A percentile compares a stretch with the other conserved stretches of the same genome.
Conservation (phyloP, 2,797 vertebrate genomes). For the Adelosebastes latens region DNA sequence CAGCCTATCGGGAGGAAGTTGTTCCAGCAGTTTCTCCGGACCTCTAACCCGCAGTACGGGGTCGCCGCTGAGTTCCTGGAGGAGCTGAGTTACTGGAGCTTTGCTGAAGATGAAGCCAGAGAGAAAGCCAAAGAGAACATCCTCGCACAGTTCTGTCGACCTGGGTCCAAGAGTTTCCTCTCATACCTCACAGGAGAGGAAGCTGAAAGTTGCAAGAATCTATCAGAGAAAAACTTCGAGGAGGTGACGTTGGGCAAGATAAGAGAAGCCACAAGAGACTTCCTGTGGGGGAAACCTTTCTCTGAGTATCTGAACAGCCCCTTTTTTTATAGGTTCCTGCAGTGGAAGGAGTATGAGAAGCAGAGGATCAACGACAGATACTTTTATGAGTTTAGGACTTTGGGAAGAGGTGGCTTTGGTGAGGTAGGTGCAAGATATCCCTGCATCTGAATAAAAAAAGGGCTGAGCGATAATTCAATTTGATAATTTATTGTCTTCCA, state of each 20-base stretch:
- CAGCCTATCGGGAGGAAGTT: slow-evolving; percentile 89
- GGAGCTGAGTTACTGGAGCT: slow-evolving; percentile 83
- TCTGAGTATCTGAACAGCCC: slow-evolving; percentile 84
- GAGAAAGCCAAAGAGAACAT: slow-evolving; percentile 74
- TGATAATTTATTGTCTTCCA: no score
- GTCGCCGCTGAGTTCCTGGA: slow-evolving; percentile 84
- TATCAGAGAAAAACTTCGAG: slow-evolving; percentile 75
- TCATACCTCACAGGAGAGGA: slow-evolving; percentile 81
- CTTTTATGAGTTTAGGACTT: slow-evolving; percentile 89
- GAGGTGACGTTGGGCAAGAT: slow-evolving; percentile 65
- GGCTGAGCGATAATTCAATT: no score
- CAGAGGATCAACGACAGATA: slow-evolving; percentile 86
- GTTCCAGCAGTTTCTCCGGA: slow-evolving; percentile 87
- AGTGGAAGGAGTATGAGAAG: slow-evolving; percentile 90
- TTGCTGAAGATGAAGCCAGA: slow-evolving; percentile 81
- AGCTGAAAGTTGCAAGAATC: slow-evolving; percentile 71
- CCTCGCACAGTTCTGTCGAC: slow-evolving; percentile 80
- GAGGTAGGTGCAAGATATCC: slow-evolving; percentile 82
- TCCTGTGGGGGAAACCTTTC: slow-evolving; percentile 87
- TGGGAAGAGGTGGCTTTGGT: slow-evolving; percentile 93
- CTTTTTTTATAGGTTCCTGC: slow-evolving; percentile 87
- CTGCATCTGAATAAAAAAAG: background rate
- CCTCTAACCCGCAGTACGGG: slow-evolving; percentile 73
- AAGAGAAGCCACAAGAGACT: slow-evolving; percentile 80
- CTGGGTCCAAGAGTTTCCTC: slow-evolving; percentile 71